Evolutionary conservation across 2,113 vertebrate species (phyloP), one percentile per base, ranked within the genome.

Genomic region (Pseudorectes ferrugineus): DNA sequence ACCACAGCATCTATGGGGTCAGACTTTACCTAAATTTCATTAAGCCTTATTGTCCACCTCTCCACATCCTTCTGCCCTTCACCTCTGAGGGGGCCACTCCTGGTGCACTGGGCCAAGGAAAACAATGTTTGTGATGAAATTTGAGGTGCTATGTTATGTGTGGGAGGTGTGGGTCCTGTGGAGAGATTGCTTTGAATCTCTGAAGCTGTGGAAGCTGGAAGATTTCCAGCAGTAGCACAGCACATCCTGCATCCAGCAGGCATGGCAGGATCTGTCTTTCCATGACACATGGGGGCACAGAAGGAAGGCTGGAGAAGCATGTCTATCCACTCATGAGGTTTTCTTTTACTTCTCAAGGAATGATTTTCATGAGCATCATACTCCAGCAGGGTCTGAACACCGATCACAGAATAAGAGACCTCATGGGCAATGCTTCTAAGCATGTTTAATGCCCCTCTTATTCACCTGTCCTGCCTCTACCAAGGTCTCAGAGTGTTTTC

Each of bases 131-230:
- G 12, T 24, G 46, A 62, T 51, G 46, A 74, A 49, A 66, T 58
- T 3, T 58, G 15, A 58, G 28, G 23, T 54, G 7, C 1, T 26
- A 1, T 0, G 0, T 57, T 70, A 54, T 11, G 3, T 8, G 16
- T 49, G 38, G 35, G 8, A 58, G 25, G 10, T 6, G 23, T 54
- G 36, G 14, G 22, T 55, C 19, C 24, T 48, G 13, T 8, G 29
- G 23, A 74, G 35, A 51, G 8, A n/a, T 10, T 77, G 15, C 9
- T 86, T 8, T 46, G 23, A 66, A 14, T 31, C 33, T 77, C 29
- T 74, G 38, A 33, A 73, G 38, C 18, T 73, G 13, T 21, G 54
- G 71, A 65, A 79, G 14, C 16, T 59, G 38, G 31, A 38, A 65
- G 26, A 68, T 40, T 20, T 48, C 61, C 71, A 68, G 26, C 74